phyloP scores from a whole-genome alignment of 2,888 invertebrate genomes.

The Plemyria rubiginata region DNA sequence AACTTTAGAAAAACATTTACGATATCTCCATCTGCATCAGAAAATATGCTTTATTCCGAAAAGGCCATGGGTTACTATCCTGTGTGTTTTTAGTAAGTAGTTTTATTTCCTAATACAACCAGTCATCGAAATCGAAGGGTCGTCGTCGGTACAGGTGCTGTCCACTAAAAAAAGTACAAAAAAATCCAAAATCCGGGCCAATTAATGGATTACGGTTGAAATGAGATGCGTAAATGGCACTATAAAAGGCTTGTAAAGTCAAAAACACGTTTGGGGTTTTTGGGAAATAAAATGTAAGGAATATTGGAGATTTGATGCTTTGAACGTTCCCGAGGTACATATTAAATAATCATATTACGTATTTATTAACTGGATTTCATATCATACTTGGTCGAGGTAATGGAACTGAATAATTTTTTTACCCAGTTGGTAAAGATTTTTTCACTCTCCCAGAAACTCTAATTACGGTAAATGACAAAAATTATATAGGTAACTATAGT shows the following conservation, averaged over 20 bases:
- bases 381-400: no score
- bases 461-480: no score
- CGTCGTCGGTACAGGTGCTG: constrained; percentile 70
- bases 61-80: not conserved
- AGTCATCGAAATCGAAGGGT: constrained; percentile 74
- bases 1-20: constrained; percentile 55
- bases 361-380: no score
- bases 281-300: not conserved
- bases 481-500: no score
- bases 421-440: no score
- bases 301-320: no score
- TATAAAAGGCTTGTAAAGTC: constrained; percentile 34
- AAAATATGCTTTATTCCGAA: constrained; percentile 20
- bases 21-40: constrained; percentile 20
- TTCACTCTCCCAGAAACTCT: no score
- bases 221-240: constrained; percentile 62
- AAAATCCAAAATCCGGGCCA: constrained; percentile 66
- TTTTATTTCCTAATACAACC: constrained; percentile 60
- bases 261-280: constrained; percentile 20
- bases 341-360: no score
- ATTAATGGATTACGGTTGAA: constrained; percentile 74
- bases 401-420: no score
- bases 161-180: constrained; percentile 52
- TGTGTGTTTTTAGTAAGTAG: constrained; percentile 2
- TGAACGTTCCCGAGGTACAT: no score